These are phyloP conservation scores for Sternotherus odoratus DNA, from an alignment of 2,797 vertebrate species.

Conservation along the genomic window DNA sequence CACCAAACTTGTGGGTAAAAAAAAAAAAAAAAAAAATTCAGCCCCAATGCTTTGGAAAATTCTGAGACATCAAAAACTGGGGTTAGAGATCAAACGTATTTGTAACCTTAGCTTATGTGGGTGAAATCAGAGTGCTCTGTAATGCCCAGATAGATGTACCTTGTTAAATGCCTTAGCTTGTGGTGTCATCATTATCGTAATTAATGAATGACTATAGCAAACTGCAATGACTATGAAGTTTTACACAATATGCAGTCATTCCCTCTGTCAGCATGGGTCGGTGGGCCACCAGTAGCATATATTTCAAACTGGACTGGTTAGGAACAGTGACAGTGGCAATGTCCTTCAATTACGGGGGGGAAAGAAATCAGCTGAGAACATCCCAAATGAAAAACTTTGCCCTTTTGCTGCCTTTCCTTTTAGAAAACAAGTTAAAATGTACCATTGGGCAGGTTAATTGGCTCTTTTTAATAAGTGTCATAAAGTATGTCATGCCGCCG, in stretches of 20 bases:
- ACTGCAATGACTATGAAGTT: slow-evolving; percentile 67
- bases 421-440: slow-evolving; percentile 83
- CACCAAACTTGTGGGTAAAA: fast-evolving
- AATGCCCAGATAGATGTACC: slow-evolving; percentile 65
- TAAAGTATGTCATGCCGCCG: slow-evolving; percentile 77
- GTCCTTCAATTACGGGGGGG: slow-evolving; percentile 50
- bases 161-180: slow-evolving; percentile 67
- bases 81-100: not conserved
- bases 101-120: slow-evolving; percentile 29
- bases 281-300: slow-evolving; percentile 31
- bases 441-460: slow-evolving; percentile 79
- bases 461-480: slow-evolving; percentile 84
- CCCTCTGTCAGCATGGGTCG: slow-evolving; percentile 30
- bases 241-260: slow-evolving; percentile 34
- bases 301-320: slow-evolving; percentile 66
- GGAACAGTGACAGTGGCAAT: slow-evolving; percentile 18
- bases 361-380: slow-evolving; percentile 68
- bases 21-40: not conserved
- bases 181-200: slow-evolving; percentile 74
- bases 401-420: slow-evolving; percentile 76
- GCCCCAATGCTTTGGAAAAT: not conserved
- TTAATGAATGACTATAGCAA: slow-evolving; percentile 75
- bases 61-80: not conserved
- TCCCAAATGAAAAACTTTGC: slow-evolving; percentile 73
- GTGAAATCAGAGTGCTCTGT: slow-evolving; percentile 4